Evolutionary conservation across 1,140 invertebrate genomes (phyloP), one percentile per base, ranked within the genome.

Genomic region (Eupristina koningsbergeri): DNA sequence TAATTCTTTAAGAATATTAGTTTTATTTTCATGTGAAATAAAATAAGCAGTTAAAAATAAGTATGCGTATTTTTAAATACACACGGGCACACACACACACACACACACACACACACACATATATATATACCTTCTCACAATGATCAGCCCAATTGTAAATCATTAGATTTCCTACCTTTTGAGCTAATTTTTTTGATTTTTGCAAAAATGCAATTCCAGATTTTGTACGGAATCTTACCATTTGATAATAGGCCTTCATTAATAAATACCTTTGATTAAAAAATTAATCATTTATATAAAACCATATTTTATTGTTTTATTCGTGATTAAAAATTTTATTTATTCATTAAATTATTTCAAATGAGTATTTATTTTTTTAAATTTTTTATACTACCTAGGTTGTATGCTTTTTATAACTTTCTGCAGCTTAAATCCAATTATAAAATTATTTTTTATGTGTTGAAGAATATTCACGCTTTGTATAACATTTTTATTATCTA

Each of bases 121-220:
- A n/a, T n/a, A n/a, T n/a, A n/a, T n/a, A 58, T 88, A 92, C 91
- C 85, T 90, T 90, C 85, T 90, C 86, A 84, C 88, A 90, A 83
- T 93, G 90, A 71, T 85, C 45, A 22, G 88, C 88, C 91, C 91
- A 92, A 8, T 86, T 64, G 39, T 87, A 86, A 19, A 91, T 88
- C 82, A 89, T 80, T 87, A 84, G 85, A 67, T 89, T 88, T 9
- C 88, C 87, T 11, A 85, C 81, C 73, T 89, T 88, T 19, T 29
- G n/a, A 3, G 88, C 86, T 22, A 88, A 3, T 78, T 80, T 86
- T 63, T 88, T 89, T 0, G 89, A 75, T 76, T 87, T 86, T 41
- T 84, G 61, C 29, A 92, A 29, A 31, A 90, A 74, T 50, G 84
- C 89, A 17, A 90, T 84, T 0, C 87, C 85, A 5, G 36, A n/a